Evolutionary conservation across 2,797 vertebrate genomes (phyloP).

Genomic region (Sardinella longiceps): DNA sequence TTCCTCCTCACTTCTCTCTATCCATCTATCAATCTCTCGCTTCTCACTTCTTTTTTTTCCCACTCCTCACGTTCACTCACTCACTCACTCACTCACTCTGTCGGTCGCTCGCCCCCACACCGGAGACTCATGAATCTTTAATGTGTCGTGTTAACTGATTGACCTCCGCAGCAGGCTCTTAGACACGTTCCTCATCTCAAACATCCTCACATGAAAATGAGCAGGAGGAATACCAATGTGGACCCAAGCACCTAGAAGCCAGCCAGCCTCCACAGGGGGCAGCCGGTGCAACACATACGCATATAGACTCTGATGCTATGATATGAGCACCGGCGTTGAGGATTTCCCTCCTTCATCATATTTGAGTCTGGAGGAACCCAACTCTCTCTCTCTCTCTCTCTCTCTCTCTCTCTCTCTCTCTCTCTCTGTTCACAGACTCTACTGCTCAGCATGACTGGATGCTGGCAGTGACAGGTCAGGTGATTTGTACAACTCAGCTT

Average conservation of each 20-base stretch:
- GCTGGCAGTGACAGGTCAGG: not conserved
- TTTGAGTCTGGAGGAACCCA: not conserved
- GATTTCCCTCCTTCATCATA: not conserved
- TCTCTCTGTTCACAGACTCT: not conserved
- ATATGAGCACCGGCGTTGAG: not conserved
- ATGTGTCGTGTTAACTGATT: constrained; percentile 49
- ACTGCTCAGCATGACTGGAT: not conserved
- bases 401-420: not conserved
- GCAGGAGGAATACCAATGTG: constrained; percentile 61
- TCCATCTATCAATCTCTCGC: constrained; percentile 1
- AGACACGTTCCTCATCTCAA: constrained; percentile 48
- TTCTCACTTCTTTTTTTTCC: constrained; percentile 28
- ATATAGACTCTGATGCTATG: not conserved
- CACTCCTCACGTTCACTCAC: not conserved
- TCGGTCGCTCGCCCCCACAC: not conserved
- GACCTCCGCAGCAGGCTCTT: constrained; percentile 59
- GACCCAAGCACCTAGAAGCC: constrained; percentile 39
- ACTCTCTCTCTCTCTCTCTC: not conserved
- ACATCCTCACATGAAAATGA: constrained; percentile 30
- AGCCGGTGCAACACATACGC: not conserved
- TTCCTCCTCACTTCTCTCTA: not conserved
- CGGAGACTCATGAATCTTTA: constrained; percentile 56
- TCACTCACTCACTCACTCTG: constrained; percentile 25
- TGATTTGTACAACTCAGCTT: not conserved
- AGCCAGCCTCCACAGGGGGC: constrained; percentile 48